Conservation (phyloP, 2,888 invertebrate genomes). For the Hydrotaea cyrtoneurina region DNA sequence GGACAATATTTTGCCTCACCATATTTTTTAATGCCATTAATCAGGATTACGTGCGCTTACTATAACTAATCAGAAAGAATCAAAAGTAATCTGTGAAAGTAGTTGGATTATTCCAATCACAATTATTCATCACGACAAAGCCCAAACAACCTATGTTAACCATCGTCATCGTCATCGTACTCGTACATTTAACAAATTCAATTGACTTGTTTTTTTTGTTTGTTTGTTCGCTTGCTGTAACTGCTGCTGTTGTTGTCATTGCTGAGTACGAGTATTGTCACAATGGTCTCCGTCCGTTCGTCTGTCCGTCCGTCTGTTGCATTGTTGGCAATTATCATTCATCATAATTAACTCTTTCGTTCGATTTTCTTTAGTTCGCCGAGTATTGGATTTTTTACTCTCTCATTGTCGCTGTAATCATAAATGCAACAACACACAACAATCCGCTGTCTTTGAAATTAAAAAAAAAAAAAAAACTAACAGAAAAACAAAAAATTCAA, state of each 20-base stretch:
- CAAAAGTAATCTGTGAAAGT: no score
- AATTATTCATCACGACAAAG: neutral
- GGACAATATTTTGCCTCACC: no score
- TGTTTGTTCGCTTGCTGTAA: constrained; percentile 19
- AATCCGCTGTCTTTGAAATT: neutral
- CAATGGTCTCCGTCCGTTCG: constrained; percentile 8
- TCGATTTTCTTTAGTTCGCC: constrained; percentile 61
- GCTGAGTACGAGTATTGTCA: constrained; percentile 32
- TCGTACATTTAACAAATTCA: constrained; percentile 61
- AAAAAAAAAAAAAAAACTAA: constrained; percentile 33
- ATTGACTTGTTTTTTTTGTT: constrained; percentile 54
- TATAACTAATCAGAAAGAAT: no score
- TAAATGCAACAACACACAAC: constrained; percentile 18
- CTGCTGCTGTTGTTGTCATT: constrained; percentile 25
- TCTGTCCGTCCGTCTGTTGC: constrained; percentile 24
- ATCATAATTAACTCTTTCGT: constrained; percentile 67
- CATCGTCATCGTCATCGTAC: neutral
- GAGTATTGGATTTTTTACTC: constrained; percentile 26
- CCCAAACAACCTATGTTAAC: neutral
- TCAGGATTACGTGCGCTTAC: no score
- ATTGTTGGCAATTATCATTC: constrained; percentile 68
- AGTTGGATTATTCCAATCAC: no score
- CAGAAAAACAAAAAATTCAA: constrained; percentile 56
- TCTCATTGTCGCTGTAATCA: neutral
- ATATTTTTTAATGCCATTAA: no score